Percentiles rank a stretch among this genome's conserved stretches.
These are phyloP conservation scores for Pycnomerus fuliginosus DNA, from an alignment of 2,888 invertebrate genomes.

Conservation along the genomic window DNA sequence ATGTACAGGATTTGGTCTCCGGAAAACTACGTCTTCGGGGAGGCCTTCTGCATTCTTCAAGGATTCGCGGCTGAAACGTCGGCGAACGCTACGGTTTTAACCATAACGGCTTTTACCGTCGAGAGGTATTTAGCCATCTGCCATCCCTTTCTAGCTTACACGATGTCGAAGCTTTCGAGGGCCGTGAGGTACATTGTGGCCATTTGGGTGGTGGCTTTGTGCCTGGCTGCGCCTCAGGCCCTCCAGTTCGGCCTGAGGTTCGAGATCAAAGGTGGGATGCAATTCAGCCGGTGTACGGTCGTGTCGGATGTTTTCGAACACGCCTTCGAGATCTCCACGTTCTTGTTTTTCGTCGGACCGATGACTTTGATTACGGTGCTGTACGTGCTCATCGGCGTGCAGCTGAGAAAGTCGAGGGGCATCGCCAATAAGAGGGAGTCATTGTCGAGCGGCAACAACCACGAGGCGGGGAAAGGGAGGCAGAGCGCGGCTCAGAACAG, in stretches of 20 bases:
- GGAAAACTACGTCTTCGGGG: conserved; percentile 77
- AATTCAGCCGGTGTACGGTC: conserved; percentile 46
- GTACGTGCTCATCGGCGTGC: conserved; percentile 74
- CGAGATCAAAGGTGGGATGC: conserved; percentile 27
- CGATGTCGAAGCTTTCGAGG: conserved; percentile 83
- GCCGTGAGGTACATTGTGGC: conserved; percentile 76
- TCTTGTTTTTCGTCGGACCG: conserved; percentile 81
- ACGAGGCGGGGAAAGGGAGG: conserved; percentile 23
- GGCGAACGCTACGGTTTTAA: conserved; percentile 74
- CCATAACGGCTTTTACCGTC: conserved; percentile 75
- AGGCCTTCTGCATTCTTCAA: conserved; percentile 73
- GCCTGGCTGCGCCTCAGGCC: conserved; percentile 69
- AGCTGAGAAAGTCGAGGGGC: conserved; percentile 65
- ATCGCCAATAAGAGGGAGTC: conserved; percentile 40
- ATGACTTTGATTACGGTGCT: conserved; percentile 83
- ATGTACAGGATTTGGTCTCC: conserved; percentile 74
- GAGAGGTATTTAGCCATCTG: conserved; percentile 67
- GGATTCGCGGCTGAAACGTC: conserved; percentile 79
- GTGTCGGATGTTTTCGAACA: conserved; percentile 59
- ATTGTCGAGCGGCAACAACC: conserved; percentile 39
- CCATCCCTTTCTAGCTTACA: conserved; percentile 70
- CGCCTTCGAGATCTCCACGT: conserved; percentile 77
- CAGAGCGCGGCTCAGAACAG: conserved; percentile 52
- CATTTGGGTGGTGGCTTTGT: conserved; percentile 77
- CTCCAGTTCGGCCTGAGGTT: conserved; percentile 51